Evolutionary conservation across 2,113 vertebrate genomes (phyloP).

Genomic region (Paracanthobrama guichenoti): DNA sequence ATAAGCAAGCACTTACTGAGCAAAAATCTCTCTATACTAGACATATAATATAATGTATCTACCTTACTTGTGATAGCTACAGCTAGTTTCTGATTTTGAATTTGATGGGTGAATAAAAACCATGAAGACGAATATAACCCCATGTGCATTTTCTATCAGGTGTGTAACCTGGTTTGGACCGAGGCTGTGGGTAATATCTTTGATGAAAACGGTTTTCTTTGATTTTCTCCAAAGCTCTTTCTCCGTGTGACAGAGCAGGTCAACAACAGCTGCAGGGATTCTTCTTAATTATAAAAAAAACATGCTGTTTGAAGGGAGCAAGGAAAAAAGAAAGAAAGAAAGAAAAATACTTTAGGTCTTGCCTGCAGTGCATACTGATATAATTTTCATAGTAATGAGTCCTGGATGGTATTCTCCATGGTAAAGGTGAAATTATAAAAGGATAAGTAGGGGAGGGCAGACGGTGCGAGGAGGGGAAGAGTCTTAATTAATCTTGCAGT

Average conservation of each 20-base stretch:
- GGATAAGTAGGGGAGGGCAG: constrained; percentile 34
- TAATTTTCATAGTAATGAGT: constrained; percentile 52
- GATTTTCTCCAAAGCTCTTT: constrained; percentile 56
- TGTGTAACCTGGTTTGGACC: constrained; percentile 19
- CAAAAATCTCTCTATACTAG: neutral
- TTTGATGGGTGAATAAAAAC: neutral
- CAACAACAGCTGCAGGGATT: constrained; percentile 58
- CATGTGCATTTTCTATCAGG: neutral
- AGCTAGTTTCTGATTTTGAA: constrained; percentile 9
- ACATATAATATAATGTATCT: neutral
- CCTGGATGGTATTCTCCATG: constrained; percentile 43
- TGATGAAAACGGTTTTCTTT: constrained; percentile 59
- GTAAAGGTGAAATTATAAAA: constrained; percentile 47
- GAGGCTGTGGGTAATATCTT: constrained; percentile 34
- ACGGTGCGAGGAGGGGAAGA: constrained; percentile 10
- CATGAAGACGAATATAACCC: neutral
- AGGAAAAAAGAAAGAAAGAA: constrained; percentile 28
- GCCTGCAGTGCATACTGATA: constrained; percentile 49
- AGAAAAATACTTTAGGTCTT: constrained; percentile 38
- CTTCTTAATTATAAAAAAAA: constrained; percentile 63
- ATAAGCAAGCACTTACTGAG: neutral
- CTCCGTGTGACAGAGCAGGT: constrained; percentile 57
- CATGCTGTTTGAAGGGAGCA: constrained; percentile 52
- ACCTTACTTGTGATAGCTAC: neutral
- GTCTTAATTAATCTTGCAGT: constrained; percentile 43